Conservation (phyloP, 2,888 invertebrate species). For the Phortica okadai region DNA sequence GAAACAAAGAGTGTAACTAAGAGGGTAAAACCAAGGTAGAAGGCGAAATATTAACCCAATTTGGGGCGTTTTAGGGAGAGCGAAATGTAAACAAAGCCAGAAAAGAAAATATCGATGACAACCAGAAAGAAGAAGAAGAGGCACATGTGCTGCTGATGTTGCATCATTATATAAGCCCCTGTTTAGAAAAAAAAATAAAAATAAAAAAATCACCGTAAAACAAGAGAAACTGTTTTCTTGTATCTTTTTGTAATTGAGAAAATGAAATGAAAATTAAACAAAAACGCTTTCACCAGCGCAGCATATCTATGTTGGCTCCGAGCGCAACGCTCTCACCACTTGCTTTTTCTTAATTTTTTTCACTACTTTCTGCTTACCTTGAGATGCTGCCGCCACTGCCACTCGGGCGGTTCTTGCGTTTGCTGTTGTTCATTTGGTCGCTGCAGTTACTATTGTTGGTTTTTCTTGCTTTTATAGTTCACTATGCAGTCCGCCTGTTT, state of each 20-base stretch:
- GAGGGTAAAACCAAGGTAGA: background rate
- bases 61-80: conserved; percentile 48
- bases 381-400: conserved; percentile 66
- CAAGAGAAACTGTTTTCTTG: background rate
- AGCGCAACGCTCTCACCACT: conserved; percentile 21
- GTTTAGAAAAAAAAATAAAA: conserved; percentile 5
- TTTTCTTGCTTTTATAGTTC: conserved; percentile 25
- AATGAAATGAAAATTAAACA: background rate
- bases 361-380: conserved; percentile 67
- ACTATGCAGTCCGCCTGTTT: background rate
- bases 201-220: conserved; percentile 18
- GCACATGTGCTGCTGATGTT: conserved; percentile 24
- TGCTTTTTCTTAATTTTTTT: conserved; percentile 45
- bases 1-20: background rate
- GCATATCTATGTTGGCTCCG: background rate
- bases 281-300: background rate
- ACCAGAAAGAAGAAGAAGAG: background rate
- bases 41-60: conserved; percentile 12
- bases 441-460: conserved; percentile 26
- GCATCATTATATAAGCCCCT: conserved; percentile 61
- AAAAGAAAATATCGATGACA: conserved; percentile 29
- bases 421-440: conserved; percentile 79
- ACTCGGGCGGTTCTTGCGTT: conserved; percentile 89
- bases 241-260: background rate
- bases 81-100: conserved; percentile 65